phyloP scores from a whole-genome alignment of 1,140 invertebrate species.

The Bombus difficillimus region DNA sequence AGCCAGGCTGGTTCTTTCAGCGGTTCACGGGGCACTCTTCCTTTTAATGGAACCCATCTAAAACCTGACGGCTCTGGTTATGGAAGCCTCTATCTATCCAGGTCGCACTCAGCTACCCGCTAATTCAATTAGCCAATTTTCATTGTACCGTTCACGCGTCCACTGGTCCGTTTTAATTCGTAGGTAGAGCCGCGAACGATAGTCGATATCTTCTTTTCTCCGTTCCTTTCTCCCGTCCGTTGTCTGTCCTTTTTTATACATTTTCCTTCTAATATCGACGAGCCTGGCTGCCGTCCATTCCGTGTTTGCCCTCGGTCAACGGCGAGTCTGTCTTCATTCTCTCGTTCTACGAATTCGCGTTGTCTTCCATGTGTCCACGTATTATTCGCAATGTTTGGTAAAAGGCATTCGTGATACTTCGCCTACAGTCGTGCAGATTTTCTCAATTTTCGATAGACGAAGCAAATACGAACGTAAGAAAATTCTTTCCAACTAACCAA shows the following conservation, averaged over 20 bases:
- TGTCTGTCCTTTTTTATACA: slow-evolving; percentile 36
- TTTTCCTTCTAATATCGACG: background rate
- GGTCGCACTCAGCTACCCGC: background rate
- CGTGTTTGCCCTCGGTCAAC: slow-evolving; percentile 39
- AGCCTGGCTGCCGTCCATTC: slow-evolving; percentile 12
- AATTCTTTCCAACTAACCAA: background rate
- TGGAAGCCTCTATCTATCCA: slow-evolving; percentile 9
- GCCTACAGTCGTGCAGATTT: background rate
- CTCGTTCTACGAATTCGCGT: background rate
- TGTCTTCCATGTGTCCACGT: background rate
- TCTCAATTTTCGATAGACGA: background rate
- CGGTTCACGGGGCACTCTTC: background rate
- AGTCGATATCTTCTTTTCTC: slow-evolving; percentile 16
- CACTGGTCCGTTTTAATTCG: slow-evolving; percentile 56
- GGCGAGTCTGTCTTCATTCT: too few relatives aligned
- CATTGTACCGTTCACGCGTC: slow-evolving; percentile 55
- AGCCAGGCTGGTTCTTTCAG: background rate
- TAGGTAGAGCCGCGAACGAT: slow-evolving; percentile 54
- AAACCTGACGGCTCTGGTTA: slow-evolving; percentile 11
- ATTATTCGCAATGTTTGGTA: background rate
- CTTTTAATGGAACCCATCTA: slow-evolving; percentile 42
- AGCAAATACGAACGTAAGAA: too few relatives aligned
- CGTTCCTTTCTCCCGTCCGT: background rate
- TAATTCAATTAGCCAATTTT: slow-evolving; percentile 48
- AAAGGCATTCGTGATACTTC: background rate